phyloP scores from a whole-genome alignment of 2,888 invertebrate genomes.

The Helleia helle region DNA sequence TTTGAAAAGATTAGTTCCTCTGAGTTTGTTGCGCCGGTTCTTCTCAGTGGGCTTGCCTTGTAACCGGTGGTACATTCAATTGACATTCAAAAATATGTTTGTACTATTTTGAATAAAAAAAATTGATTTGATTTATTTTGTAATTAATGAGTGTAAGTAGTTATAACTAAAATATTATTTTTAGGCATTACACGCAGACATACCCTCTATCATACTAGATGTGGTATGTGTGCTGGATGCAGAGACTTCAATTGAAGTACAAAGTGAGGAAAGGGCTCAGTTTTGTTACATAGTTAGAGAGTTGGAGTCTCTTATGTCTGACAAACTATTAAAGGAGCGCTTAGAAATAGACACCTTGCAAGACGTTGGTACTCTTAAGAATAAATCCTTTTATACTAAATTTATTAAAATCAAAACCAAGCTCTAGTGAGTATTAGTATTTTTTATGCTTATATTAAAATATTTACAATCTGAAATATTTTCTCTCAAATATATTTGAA shows the following conservation, averaged over 20 bases:
- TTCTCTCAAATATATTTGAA: no score
- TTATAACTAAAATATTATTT: slow-evolving; percentile 23
- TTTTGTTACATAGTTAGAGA: slow-evolving; percentile 87
- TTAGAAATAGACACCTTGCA: slow-evolving; percentile 95
- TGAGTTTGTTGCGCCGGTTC: no score
- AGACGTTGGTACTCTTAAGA: slow-evolving; percentile 91
- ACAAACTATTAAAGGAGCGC: slow-evolving; percentile 91
- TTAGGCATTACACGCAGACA: slow-evolving; percentile 83
- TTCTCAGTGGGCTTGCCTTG: no score
- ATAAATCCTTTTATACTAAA: slow-evolving; percentile 92
- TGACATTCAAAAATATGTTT: no score
- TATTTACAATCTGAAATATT: neutral
- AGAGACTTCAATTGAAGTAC: slow-evolving; percentile 81
- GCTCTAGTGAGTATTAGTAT: slow-evolving; percentile 92
- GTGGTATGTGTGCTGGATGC: slow-evolving; percentile 89
- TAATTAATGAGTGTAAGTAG: no score
- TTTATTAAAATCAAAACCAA: slow-evolving; percentile 99
- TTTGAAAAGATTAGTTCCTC: no score
- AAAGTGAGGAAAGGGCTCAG: slow-evolving; percentile 81
- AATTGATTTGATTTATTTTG: no score
- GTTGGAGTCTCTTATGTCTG: slow-evolving; percentile 87
- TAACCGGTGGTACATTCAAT: no score
- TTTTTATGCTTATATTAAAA: slow-evolving; percentile 7
- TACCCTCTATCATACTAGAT: slow-evolving; percentile 89
- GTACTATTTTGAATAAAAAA: no score